These are phyloP conservation scores for Heterochromis multidens DNA, from an alignment of 2,113 vertebrate genomes.

Conservation along the genomic window DNA sequence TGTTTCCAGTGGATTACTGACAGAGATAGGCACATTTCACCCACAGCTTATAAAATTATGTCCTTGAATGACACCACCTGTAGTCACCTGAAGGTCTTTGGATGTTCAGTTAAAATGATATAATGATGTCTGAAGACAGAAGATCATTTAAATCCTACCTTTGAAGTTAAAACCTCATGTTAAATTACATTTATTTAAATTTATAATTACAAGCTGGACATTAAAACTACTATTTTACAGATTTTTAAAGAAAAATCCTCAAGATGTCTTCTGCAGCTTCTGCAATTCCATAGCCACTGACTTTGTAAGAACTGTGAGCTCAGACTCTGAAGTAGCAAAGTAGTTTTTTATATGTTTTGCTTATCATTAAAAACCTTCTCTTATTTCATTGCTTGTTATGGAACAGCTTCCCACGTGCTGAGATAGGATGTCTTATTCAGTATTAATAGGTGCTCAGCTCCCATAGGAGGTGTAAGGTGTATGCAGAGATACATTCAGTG, in stretches of 20 bases:
- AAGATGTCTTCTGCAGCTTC: background rate
- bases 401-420: background rate
- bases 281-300: rapidly evolving
- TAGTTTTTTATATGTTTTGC: background rate
- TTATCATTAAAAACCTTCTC: background rate
- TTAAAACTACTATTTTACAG: background rate
- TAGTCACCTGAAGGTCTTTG: background rate
- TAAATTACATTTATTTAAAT: background rate
- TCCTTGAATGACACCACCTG: background rate
- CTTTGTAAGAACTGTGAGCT: background rate
- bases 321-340: background rate
- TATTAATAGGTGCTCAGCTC: background rate
- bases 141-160: no score
- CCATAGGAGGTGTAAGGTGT: background rate
- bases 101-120: background rate
- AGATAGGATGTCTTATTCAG: slow-evolving; percentile 8
- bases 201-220: background rate
- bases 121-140: no score
- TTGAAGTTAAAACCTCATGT: background rate
- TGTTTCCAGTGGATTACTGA: background rate
- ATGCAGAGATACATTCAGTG: background rate
- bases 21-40: background rate
- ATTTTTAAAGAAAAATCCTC: rapidly evolving
- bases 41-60: rapidly evolving
- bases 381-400: background rate